Base-by-base conservation (phyloP, 53 echinoderm and acorn worm species). In the Zoroaster sp. region DNA sequence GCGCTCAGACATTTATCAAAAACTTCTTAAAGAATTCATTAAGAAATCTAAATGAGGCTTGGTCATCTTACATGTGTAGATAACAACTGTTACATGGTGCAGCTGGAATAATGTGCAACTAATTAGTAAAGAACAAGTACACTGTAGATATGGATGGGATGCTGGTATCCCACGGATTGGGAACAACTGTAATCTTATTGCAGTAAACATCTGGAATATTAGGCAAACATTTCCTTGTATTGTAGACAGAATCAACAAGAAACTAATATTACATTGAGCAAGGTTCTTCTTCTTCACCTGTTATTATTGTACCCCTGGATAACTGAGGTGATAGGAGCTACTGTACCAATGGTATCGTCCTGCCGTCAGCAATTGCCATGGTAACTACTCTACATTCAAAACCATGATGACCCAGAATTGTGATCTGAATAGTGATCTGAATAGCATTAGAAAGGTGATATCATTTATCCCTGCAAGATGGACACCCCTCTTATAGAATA, bases 1-100 rank as follows among this genome's bases (percentile, higher is more conserved):
- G 21, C 93, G 96, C 25, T 98, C 99, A 18, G 99, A 98, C 73
- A 95, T 98, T 73, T 98, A 96, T 74, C 95, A 96, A 87, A 93
- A 89, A 89, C 93, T 93, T 85, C 89, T 93, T 86, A 89, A 89
- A 66, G 89, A 89, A 73, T 80, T 78, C 83, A 89, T 88, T 52
- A 82, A 89, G 43, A 89, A 89, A 69, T 89, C 85, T 35, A 85
- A 85, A 85, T 85, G 85, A 85, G 70, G 85, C 85, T 69, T 51
- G 30, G 31, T 35, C 70, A 1, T 34, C 70, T 34, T 17, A 34
- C 14, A 18, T 70, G 28, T 33, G 36, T 70, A 34, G 70, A 34
- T 2, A 18, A 31, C 34, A 34, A 34, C 17, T 70, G 17, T 34
- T 35, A 36, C 17, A 35, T 15, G 35, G 36, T 34, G 34, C 70